These are phyloP conservation scores for Diaperis boleti DNA, from an alignment of 2,888 invertebrate genomes.

Conservation along the genomic window DNA sequence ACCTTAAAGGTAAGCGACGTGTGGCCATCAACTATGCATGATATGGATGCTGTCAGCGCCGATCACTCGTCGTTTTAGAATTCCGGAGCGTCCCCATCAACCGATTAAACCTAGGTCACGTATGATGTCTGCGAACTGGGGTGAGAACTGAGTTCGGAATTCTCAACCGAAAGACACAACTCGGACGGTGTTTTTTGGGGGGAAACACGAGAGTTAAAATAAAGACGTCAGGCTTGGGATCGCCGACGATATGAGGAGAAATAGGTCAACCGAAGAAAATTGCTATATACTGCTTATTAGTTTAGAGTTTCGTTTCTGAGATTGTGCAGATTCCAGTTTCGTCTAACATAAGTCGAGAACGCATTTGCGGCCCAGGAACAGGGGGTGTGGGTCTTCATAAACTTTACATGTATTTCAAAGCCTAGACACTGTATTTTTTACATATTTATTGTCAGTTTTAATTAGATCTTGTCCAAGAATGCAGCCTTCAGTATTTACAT, in stretches of 20 bases:
- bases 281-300: constrained; percentile 2
- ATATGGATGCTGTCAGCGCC: constrained; percentile 1
- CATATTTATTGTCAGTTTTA: no score
- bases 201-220: background rate
- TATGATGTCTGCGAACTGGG: constrained; percentile 11
- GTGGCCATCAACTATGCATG: constrained; percentile 29
- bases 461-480: no score
- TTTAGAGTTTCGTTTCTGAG: background rate
- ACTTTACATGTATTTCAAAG: no score
- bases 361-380: no score
- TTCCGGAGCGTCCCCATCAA: constrained; percentile 20
- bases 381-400: no score
- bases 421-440: no score
- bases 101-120: constrained; percentile 31
- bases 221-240: background rate
- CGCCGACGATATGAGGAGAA: background rate
- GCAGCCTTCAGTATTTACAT: no score
- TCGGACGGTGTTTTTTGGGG: no score
- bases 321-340: no score
- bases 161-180: constrained; percentile 6
- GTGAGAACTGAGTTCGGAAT: constrained; percentile 15
- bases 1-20: constrained; percentile 17
- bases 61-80: constrained; percentile 22
- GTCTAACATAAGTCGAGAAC: no score
- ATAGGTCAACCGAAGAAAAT: constrained; percentile 1